Evolutionary conservation across 1,140 invertebrate genomes (phyloP).

Genomic region (Drosophila orosa): DNA sequence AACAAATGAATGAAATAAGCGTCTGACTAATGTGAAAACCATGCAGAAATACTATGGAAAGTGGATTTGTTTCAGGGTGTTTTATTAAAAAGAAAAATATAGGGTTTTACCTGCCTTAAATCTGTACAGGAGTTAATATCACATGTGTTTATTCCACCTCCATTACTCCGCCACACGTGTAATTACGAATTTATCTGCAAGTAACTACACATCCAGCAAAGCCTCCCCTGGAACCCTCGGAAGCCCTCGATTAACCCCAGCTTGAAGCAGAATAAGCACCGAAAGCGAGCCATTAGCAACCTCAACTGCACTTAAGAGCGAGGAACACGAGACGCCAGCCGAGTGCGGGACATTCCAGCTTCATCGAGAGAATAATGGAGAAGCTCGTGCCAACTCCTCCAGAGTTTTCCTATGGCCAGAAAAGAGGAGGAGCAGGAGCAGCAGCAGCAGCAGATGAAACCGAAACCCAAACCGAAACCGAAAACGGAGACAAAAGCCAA

Average conservation of each 20-base stretch:
- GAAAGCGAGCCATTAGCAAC: conserved; percentile 42
- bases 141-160: background rate
- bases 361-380: conserved; percentile 19
- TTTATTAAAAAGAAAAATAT: background rate
- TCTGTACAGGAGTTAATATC: too few relatives aligned
- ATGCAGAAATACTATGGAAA: background rate
- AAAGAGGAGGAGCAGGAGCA: background rate
- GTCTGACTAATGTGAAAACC: conserved; percentile 2
- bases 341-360: conserved; percentile 22
- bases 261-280: conserved; percentile 16
- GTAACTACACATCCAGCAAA: background rate
- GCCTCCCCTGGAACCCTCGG: background rate
- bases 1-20: conserved; percentile 1
- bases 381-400: conserved; percentile 37
- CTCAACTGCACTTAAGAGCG: conserved; percentile 39
- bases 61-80: background rate
- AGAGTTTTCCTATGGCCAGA: conserved; percentile 2
- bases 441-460: conserved; percentile 14
- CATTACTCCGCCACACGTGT: background rate
- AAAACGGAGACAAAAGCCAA: conserved; percentile 40
- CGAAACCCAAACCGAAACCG: conserved; percentile 21
- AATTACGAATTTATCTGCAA: conserved; percentile 4
- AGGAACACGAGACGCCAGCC: conserved; percentile 35
- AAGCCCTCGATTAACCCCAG: conserved; percentile 29
- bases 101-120: background rate